Evolutionary conservation across 2,113 vertebrate species (phyloP).

Genomic region (Archilochus colubris): DNA sequence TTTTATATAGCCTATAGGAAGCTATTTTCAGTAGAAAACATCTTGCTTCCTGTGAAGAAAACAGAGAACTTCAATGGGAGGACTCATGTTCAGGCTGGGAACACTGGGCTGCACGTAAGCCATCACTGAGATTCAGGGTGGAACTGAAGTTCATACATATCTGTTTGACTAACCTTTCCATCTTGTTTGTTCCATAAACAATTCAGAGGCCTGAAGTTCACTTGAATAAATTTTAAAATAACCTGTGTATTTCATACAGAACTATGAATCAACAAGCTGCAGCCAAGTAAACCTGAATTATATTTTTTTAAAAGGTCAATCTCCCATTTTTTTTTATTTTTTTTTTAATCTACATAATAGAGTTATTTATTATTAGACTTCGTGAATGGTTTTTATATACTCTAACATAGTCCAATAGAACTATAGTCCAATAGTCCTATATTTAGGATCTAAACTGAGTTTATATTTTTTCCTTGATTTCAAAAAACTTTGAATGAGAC

Average conservation of each 20-base stretch:
- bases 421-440: background rate
- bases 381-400: background rate
- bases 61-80: background rate
- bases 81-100: accelerated
- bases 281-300: background rate
- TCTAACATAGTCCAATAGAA: background rate
- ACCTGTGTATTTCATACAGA: background rate
- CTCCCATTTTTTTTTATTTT: background rate
- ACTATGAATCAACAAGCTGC: background rate
- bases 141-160: background rate
- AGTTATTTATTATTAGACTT: background rate
- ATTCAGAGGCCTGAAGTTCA: background rate
- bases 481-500: background rate
- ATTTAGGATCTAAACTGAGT: background rate
- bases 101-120: background rate
- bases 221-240: background rate
- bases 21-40: background rate
- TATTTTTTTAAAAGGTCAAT: background rate
- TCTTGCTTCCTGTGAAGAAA: background rate
- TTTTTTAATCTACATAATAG: background rate
- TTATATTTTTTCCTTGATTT: background rate
- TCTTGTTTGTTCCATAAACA: background rate
- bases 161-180: background rate
- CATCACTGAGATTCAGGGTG: background rate
- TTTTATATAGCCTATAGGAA: background rate